These are phyloP conservation scores for Mizuhopecten yessoensis DNA, from an alignment of 1,140 invertebrate species.

Conservation along the genomic window DNA sequence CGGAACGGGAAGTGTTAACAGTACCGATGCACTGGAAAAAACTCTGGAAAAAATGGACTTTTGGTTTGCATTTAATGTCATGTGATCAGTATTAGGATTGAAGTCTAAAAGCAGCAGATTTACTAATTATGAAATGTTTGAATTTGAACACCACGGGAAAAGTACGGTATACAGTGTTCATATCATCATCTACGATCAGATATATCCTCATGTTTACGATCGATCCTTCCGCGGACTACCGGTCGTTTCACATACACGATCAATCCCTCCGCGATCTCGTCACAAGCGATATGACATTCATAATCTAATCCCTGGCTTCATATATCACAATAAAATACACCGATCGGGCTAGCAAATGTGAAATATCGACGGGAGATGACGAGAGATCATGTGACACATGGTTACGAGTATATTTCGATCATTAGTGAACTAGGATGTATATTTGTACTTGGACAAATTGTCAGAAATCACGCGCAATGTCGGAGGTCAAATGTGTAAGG, in stretches of 20 bases:
- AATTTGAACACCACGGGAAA: no score
- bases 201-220: no score
- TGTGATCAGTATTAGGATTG: no score
- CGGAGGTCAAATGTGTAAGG: background rate
- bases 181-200: no score
- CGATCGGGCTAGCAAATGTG: background rate
- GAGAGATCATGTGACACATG: background rate
- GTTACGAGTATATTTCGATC: background rate
- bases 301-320: background rate
- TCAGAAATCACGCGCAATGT: conserved; percentile 15
- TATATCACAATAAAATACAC: background rate
- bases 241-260: background rate
- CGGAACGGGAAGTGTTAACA: background rate
- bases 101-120: no score
- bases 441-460: background rate
- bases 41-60: no score
- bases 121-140: no score
- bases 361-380: background rate
- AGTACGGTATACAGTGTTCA: no score
- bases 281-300: background rate
- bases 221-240: no score
- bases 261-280: background rate
- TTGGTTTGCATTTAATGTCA: no score
- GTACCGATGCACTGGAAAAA: no score
- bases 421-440: background rate